phyloP scores from a whole-genome alignment of 2,888 invertebrate genomes.

The Troilus luridus region DNA sequence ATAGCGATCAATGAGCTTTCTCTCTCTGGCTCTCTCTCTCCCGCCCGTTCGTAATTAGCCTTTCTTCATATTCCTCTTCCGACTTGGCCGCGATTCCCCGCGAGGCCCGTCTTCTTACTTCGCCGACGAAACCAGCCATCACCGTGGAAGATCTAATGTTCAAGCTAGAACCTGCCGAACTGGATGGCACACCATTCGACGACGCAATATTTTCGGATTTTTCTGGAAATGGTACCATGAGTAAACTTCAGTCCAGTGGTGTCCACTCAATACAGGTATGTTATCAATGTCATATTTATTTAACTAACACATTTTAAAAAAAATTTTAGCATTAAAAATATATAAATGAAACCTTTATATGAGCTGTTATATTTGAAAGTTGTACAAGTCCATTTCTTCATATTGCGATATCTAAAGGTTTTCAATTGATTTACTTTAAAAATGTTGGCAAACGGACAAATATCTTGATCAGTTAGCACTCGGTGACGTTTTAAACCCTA shows the following conservation, averaged over 20 bases:
- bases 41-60: conserved; percentile 47
- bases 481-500: no score
- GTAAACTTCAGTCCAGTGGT: conserved; percentile 65
- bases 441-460: no score
- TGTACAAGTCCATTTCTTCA: no score
- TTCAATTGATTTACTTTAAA: no score
- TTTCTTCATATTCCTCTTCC: background rate
- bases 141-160: conserved; percentile 60
- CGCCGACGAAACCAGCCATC: background rate
- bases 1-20: conserved; percentile 64
- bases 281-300: background rate
- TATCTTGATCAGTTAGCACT: no score
- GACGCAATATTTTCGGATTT: conserved; percentile 87
- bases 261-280: conserved; percentile 68
- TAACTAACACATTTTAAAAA: background rate
- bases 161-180: conserved; percentile 63
- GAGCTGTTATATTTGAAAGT: no score
- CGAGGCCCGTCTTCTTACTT: background rate
- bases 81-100: background rate
- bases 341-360: background rate
- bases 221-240: conserved; percentile 65
- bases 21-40: conserved; percentile 39
- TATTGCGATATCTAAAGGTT: no score
- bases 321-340: background rate
- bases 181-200: conserved; percentile 75